Base-by-base conservation (phyloP, 2,797 vertebrate genomes). In the Hafferia zeledoni region DNA sequence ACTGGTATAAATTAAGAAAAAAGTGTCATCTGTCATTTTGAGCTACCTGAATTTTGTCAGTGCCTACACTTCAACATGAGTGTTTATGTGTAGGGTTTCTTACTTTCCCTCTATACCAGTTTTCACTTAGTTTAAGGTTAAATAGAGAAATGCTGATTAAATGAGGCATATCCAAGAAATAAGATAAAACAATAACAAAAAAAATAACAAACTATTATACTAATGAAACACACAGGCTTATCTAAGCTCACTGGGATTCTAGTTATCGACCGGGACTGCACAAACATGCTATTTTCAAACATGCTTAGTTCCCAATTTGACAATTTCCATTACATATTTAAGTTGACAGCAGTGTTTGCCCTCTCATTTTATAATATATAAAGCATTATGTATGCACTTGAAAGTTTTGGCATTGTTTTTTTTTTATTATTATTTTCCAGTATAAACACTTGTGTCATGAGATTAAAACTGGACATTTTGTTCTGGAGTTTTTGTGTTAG, bases 241-340 rank as follows among this genome's bases (percentile, higher is more conserved):
- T 14, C 28, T 39, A 57, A 72, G 10, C 24, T 44, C 27, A 28
- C 28, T 0, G 0, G 0, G 20, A 37, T 6, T 16, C 46, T 65
- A 65, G 8, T 8, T n/a, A 5, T 4, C 46, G 22, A 39, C 50
- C 25, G 17, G 9, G 6, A 37, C 22, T 47, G 30, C 43, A 55
- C 19, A 81, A 70, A 68, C 14, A 30, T 5, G 56, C 6, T 13
- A 35, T 52, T 47, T 22, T 56, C 22, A 67, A 33, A 6, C 12
- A 15, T 5, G 23, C 20, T 60, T 44, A 18, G 3, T 17, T 85
- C 67, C 39, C 20, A 53, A 25, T 35, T 82, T 50, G 57, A 28
- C 52, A 30, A 63, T 69, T 77, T 80, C 27, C 10, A 33, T 33
- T 55, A 30, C 10, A 31, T 25, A 33, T 31, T 15, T 15, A 67